Conservation (phyloP, 1,140 invertebrate genomes). For the Dendrolimus punctatus region DNA sequence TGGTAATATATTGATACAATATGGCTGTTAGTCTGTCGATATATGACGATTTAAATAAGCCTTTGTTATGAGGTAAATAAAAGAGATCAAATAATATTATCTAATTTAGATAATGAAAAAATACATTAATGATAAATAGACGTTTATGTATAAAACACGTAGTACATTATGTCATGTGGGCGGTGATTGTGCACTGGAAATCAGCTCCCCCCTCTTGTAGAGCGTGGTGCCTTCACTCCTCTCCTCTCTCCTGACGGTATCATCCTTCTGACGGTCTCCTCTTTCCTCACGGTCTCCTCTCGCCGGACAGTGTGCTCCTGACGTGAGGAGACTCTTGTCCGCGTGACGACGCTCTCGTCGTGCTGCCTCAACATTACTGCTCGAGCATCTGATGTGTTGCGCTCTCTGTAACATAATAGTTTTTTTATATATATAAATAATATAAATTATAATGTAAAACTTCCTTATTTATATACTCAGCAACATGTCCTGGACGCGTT, state of each 20-base stretch:
- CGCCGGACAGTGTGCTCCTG: slow-evolving; percentile 16
- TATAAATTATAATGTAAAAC: no score
- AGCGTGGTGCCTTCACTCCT: slow-evolving; percentile 63
- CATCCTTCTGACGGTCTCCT: slow-evolving; percentile 34
- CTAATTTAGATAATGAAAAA: slow-evolving; percentile 2
- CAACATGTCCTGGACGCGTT: no score
- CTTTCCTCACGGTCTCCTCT: slow-evolving; percentile 22
- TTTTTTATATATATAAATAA: no score
- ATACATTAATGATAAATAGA: slow-evolving; percentile 47
- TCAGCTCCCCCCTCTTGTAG: slow-evolving; percentile 86
- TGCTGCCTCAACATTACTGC: slow-evolving; percentile 53
- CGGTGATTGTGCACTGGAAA: slow-evolving; percentile 79
- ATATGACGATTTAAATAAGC: no score
- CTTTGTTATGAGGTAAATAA: no score
- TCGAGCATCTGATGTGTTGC: slow-evolving; percentile 58
- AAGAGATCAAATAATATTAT: no score
- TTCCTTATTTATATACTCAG: no score
- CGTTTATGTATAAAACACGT: slow-evolving; percentile 60
- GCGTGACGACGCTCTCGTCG: slow-evolving; percentile 66
- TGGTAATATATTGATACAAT: no score
- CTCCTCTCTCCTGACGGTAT: slow-evolving; percentile 30
- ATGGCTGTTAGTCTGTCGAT: no score
- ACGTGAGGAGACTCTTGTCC: slow-evolving; percentile 12
- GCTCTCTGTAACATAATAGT: slow-evolving; percentile 34
- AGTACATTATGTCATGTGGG: slow-evolving; percentile 48